Conservation (phyloP, 2,888 invertebrate genomes). For the Lasioglossum calceatum region DNA sequence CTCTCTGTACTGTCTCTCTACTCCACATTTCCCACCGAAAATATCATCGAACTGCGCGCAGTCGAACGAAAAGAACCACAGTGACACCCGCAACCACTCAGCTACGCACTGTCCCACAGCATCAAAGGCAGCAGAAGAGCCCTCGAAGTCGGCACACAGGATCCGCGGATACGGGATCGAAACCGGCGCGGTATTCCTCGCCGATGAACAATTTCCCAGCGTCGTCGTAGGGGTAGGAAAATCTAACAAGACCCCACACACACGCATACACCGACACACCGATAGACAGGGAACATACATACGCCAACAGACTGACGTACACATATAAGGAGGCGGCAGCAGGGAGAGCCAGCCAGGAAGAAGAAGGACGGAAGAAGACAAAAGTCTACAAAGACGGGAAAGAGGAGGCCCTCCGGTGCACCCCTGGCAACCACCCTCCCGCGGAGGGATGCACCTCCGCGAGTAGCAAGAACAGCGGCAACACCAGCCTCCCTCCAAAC, state of each 20-base stretch:
- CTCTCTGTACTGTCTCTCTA: background rate
- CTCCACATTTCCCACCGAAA: background rate
- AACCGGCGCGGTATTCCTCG: background rate
- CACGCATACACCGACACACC: background rate
- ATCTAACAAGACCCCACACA: background rate
- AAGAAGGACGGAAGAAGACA: constrained; percentile 29
- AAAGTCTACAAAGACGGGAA: constrained; percentile 36
- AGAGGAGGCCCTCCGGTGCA: constrained; percentile 45
- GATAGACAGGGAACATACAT: background rate
- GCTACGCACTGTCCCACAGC: background rate
- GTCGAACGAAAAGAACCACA: background rate
- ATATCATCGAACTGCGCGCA: background rate
- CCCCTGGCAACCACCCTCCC: constrained; percentile 64
- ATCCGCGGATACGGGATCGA: constrained; percentile 5
- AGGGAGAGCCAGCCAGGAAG: background rate
- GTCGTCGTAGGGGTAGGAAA: background rate
- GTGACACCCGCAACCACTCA: background rate
- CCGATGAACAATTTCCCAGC: constrained; percentile 2
- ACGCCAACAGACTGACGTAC: background rate
- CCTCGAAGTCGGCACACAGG: background rate
- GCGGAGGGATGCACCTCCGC: constrained; percentile 63
- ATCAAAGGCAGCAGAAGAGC: background rate
- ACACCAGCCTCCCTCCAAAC: constrained; percentile 67
- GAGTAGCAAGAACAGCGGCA: constrained; percentile 59
- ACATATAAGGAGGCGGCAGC: background rate